Evolutionary conservation across 35 echinoderm and acorn worm species (phyloP).

Genomic region (Anneissia japonica): DNA sequence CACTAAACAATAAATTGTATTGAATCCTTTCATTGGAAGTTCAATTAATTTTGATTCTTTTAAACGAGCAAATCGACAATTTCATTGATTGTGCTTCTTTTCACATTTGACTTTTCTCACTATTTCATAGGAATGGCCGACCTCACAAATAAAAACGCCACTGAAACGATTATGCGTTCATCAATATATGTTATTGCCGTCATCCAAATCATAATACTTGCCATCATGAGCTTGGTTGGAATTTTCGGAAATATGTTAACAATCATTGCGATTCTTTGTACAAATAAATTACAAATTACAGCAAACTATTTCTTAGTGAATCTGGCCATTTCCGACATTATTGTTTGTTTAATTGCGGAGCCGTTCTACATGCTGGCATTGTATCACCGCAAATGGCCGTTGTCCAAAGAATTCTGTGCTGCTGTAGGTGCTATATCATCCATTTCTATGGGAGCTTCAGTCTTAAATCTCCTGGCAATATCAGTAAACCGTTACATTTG

Average conservation of each 20-base stretch:
- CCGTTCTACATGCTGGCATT: conserved; percentile 5
- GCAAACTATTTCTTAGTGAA: conserved; percentile 37
- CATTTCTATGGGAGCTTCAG: conserved; percentile 24
- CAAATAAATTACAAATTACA: conserved; percentile 27
- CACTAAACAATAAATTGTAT: too few species aligned
- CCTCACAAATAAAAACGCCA: too few species aligned
- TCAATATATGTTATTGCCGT: too few species aligned
- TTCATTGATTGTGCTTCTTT: too few species aligned
- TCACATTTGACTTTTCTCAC: too few species aligned
- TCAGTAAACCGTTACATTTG: conserved; percentile 31
- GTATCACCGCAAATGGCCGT: background rate
- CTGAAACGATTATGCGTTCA: too few species aligned
- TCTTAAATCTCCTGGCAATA: conserved; percentile 18
- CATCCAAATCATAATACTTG: background rate
- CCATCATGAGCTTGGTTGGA: background rate
- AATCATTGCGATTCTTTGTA: conserved; percentile 21
- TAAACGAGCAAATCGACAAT: too few species aligned
- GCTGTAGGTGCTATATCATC: background rate
- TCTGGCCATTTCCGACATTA: conserved; percentile 28
- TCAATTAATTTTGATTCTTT: too few species aligned
- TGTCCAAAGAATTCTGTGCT: background rate
- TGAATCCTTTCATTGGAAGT: too few species aligned
- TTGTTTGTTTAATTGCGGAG: conserved; percentile 16
- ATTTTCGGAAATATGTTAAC: conserved; percentile 18
- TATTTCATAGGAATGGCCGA: too few species aligned